A percentile compares a stretch with the other conserved stretches of the same genome.
These are phyloP conservation scores for Saturnia japonica DNA, from an alignment of 2,888 invertebrate genomes.

Conservation along the genomic window DNA sequence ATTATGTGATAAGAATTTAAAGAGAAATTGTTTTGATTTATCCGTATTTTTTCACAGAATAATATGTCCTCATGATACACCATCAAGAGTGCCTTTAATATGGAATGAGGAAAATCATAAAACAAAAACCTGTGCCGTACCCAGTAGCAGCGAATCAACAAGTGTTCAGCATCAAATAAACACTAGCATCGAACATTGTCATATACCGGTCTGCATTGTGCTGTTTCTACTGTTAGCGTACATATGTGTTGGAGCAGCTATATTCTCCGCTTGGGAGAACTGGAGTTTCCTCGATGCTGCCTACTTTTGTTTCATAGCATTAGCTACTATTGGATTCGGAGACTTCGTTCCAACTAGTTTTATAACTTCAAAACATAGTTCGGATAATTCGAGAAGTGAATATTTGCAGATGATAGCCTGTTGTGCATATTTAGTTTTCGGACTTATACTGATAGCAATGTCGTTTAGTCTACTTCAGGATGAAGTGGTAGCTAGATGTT, in stretches of 20 bases:
- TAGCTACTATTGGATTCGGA: slow-evolving; percentile 92
- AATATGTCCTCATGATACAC: slow-evolving; percentile 85
- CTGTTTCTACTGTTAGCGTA: slow-evolving; percentile 87
- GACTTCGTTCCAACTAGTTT: slow-evolving; percentile 86
- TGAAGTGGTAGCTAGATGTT: slow-evolving; percentile 88
- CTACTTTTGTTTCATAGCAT: slow-evolving; percentile 92
- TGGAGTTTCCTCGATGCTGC: slow-evolving; percentile 91
- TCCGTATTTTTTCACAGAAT: slow-evolving; percentile 48
- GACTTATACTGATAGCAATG: slow-evolving; percentile 91
- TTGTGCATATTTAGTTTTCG: slow-evolving; percentile 89
- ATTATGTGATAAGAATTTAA: neutral
- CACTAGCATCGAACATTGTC: slow-evolving; percentile 66
- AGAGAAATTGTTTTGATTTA: neutral
- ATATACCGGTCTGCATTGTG: slow-evolving; percentile 79
- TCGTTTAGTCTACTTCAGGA: slow-evolving; percentile 92
- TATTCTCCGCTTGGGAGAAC: slow-evolving; percentile 90
- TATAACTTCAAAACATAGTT: slow-evolving; percentile 66
- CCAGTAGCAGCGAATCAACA: slow-evolving; percentile 64
- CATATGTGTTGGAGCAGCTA: slow-evolving; percentile 88
- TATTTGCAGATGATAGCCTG: slow-evolving; percentile 90
- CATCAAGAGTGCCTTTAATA: slow-evolving; percentile 88
- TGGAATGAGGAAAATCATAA: slow-evolving; percentile 79
- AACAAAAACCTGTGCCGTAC: slow-evolving; percentile 61
- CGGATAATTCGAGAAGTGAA: slow-evolving; percentile 74
- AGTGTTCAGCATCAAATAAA: slow-evolving; percentile 61